phyloP scores from a whole-genome alignment of 2,888 invertebrate species.

The Chrysolina americana region DNA sequence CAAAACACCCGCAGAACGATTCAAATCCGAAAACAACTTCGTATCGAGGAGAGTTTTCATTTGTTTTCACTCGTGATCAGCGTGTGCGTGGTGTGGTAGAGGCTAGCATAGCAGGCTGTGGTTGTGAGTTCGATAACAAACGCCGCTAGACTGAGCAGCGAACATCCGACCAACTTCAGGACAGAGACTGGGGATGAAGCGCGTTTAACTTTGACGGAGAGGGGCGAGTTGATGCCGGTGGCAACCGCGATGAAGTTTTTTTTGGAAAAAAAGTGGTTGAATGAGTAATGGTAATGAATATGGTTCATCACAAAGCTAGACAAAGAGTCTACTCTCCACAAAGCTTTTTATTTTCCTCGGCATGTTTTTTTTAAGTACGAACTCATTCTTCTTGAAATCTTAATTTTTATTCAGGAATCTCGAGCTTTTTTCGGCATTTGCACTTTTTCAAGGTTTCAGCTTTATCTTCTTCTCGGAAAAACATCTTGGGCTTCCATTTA shows the following conservation, averaged over 20 bases:
- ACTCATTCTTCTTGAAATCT: too few species aligned
- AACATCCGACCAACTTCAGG: slow-evolving; percentile 66
- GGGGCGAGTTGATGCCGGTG: slow-evolving; percentile 12
- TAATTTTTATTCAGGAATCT: too few species aligned
- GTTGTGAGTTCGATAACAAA: background rate
- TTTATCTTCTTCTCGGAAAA: too few species aligned
- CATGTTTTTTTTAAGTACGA: too few species aligned
- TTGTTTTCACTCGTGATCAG: slow-evolving; percentile 32
- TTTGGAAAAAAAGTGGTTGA: background rate
- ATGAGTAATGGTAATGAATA: background rate
- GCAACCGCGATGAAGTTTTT: slow-evolving; percentile 19
- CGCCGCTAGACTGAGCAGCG: slow-evolving; percentile 39
- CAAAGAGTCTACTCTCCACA: too few species aligned
- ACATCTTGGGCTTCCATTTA: too few species aligned
- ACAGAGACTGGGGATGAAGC: slow-evolving; percentile 52
- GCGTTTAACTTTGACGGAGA: slow-evolving; percentile 50
- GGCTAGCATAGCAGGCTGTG: slow-evolving; percentile 44
- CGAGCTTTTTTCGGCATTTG: too few species aligned
- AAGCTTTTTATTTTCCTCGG: too few species aligned
- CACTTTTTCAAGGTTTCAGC: too few species aligned
- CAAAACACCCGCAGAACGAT: slow-evolving; percentile 31
- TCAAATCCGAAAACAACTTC: slow-evolving; percentile 16
- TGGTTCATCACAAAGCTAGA: background rate
- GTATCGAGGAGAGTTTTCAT: slow-evolving; percentile 28
- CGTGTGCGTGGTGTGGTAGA: slow-evolving; percentile 69